Percentiles rank a stretch among this genome's conserved stretches.
phyloP scores from a whole-genome alignment of 2,797 vertebrate genomes.

The Rhinella marina region DNA sequence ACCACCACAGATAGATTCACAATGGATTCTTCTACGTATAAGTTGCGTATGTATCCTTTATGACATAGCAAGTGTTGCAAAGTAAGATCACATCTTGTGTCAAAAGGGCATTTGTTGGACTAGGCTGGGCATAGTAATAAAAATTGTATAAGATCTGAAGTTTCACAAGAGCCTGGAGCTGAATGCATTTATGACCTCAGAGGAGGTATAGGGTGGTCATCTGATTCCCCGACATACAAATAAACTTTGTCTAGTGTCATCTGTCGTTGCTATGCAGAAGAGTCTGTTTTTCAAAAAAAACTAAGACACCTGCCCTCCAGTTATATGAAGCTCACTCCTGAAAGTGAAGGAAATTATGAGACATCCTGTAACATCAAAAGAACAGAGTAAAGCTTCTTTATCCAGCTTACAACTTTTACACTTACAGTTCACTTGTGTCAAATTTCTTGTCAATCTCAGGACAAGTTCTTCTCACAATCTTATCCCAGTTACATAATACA shows the following conservation, averaged over 20 bases:
- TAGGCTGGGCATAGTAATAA: background rate
- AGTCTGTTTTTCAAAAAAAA: background rate
- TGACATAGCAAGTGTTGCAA: background rate
- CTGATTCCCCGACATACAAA: constrained; percentile 1
- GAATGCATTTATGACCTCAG: constrained; percentile 33
- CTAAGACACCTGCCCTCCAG: background rate
- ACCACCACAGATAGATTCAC: background rate
- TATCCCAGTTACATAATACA: background rate
- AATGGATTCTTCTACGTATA: background rate
- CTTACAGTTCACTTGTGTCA: background rate
- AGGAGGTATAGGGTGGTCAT: background rate
- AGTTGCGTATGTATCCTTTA: constrained; percentile 4
- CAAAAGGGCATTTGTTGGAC: background rate
- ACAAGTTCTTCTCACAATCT: background rate
- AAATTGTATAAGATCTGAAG: constrained; percentile 22
- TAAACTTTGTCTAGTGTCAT: background rate
- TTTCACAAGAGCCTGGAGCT: background rate
- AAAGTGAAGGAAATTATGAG: constrained; percentile 16
- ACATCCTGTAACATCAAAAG: constrained; percentile 3
- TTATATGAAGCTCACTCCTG: background rate
- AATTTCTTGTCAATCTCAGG: background rate
- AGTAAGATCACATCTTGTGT: background rate
- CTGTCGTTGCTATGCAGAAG: background rate
- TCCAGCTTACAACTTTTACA: constrained; percentile 3
- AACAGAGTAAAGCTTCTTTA: background rate